phyloP scores from a whole-genome alignment of 92 coral and sea anemone genomes.

The Siderastrea siderea region DNA sequence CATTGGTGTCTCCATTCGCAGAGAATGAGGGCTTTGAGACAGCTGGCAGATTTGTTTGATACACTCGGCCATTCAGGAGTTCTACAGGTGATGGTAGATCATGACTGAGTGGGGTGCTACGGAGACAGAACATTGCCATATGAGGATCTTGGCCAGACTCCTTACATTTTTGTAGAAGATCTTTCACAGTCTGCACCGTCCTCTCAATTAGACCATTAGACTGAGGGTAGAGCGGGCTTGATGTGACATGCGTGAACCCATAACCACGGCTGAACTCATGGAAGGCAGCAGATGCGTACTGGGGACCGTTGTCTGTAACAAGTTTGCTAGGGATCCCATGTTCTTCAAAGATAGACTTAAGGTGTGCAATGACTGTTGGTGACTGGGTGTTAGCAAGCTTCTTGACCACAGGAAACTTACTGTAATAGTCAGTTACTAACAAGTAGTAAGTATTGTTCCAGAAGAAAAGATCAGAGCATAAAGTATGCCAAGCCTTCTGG shows the following conservation, averaged over 20 bases:
- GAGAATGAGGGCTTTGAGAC: constrained; percentile 52
- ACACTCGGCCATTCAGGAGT: constrained; percentile 64
- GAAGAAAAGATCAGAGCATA: constrained; percentile 60
- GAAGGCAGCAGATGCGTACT: constrained; percentile 76
- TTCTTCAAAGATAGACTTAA: constrained; percentile 71
- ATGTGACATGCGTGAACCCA: constrained; percentile 66
- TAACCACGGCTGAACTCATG: constrained; percentile 69
- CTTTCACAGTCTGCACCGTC: constrained; percentile 65
- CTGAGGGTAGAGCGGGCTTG: constrained; percentile 74
- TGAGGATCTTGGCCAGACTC: constrained; percentile 77
- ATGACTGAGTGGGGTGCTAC: constrained; percentile 75
- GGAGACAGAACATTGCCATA: constrained; percentile 79
- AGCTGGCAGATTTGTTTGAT: constrained; percentile 83
- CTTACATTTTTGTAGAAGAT: constrained; percentile 71
- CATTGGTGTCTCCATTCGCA: constrained; percentile 48
- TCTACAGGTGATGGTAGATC: constrained; percentile 77
- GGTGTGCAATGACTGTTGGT: constrained; percentile 51
- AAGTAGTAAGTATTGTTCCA: constrained; percentile 71
- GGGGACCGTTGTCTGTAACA: constrained; percentile 56
- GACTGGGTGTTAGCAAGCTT: constrained; percentile 68
- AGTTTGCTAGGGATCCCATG: constrained; percentile 67
- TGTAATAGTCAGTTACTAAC: constrained; percentile 60
- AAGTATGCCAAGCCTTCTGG: constrained; percentile 63
- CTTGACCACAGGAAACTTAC: constrained; percentile 72
- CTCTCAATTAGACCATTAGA: constrained; percentile 75